These are phyloP conservation scores for Perca schrenkii DNA, from an alignment of 2,113 vertebrate species.

Conservation along the genomic window DNA sequence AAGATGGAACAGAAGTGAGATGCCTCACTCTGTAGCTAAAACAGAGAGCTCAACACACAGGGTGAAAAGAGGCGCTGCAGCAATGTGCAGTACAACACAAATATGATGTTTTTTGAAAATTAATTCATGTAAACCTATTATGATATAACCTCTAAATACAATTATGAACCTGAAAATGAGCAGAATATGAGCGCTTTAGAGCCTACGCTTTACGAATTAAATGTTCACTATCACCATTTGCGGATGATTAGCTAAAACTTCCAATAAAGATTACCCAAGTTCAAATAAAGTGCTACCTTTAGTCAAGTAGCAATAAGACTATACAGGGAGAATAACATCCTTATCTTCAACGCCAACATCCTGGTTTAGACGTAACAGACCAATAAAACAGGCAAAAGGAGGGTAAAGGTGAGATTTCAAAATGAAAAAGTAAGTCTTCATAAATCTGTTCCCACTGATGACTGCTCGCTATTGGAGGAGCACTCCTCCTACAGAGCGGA, in stretches of 20 bases:
- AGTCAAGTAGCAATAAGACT: not conserved
- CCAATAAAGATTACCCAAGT: not conserved
- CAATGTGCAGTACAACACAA: too few relatives aligned
- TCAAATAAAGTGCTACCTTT: conserved; percentile 1
- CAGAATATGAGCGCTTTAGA: too few relatives aligned
- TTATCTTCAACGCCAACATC: not conserved
- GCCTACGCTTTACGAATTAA: not conserved
- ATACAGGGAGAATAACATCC: not conserved
- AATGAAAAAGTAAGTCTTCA: conserved; percentile 12
- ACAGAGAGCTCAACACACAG: too few relatives aligned
- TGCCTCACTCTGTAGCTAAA: too few relatives aligned
- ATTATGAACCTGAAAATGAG: too few relatives aligned
- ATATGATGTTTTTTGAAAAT: too few relatives aligned
- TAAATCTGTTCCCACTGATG: conserved; percentile 31
- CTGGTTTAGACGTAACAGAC: conserved; percentile 3
- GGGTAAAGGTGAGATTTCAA: conserved; percentile 10
- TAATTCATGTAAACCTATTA: too few relatives aligned
- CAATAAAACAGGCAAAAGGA: not conserved
- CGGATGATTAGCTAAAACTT: too few relatives aligned
- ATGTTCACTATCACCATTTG: not conserved
- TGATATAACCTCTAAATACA: too few relatives aligned
- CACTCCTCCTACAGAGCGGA: not conserved
- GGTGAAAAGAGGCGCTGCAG: too few relatives aligned
- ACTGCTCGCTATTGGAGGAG: conserved; percentile 7
- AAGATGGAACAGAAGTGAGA: too few relatives aligned